Evolutionary conservation across 2,888 invertebrate genomes (phyloP), one percentile per base, ranked within the genome.

Genomic region (Habroteleia sp.): DNA sequence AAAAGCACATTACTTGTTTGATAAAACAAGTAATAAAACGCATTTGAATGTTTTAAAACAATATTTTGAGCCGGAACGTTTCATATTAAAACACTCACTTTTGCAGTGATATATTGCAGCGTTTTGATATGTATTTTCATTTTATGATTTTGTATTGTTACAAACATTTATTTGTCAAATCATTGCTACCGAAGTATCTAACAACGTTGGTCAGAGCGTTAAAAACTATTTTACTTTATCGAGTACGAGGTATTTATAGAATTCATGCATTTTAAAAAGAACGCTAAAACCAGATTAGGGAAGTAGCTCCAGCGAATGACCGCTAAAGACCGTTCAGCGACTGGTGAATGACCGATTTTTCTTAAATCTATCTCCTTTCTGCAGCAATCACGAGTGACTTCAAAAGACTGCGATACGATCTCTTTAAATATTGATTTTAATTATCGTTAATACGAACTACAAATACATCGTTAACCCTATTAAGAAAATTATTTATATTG

Each of bases 261-360:
- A 39, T 39, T 25, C 52, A 52, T 52, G 52, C 10, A 52, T 52
- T 37, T 17, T 25, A 39, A 52, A 37, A 52, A 35, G 37, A 5
- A 23, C 39, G 27, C 39, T 52, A 52, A 54, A 54, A 54, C 29
- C 54, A 54, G 41, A 54, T 54, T 54, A 54, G 54, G 54, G 39
- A 41, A 39, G 29, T 11, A 14, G 23, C 41, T 39, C 39, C 29
- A 41, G 54, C 35, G 35, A 50, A 50, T 46, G 46, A 46, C 31
- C 46, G 46, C 35, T 50, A 37, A n/a, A 50, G 35, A 35, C 25
- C 23, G 50, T 25, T 11, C 16, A 17, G 31, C 17, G 46, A 2
- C 50, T 50, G 50, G 50, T 35, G 35, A 52, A 52, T 52, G 52
- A 52, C 52, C 52, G 41, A 41, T 29, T 54, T 54, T 54, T 54